phyloP scores from a whole-genome alignment of 2,113 vertebrate genomes.

The Myodes glareolus region DNA sequence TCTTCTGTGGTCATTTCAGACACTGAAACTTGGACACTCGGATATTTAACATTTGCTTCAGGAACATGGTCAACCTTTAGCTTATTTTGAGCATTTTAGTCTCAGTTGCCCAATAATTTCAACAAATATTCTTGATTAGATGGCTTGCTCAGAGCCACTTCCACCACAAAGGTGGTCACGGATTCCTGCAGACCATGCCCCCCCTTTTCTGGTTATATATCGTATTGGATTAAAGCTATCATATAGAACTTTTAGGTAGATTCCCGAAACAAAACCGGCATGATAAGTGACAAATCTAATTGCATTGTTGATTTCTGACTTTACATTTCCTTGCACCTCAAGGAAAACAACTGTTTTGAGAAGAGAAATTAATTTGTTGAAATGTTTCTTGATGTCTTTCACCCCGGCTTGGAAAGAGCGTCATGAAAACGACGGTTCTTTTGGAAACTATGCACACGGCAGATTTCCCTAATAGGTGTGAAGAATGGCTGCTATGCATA shows the following conservation, averaged over 20 bases:
- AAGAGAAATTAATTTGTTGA: constrained; percentile 48
- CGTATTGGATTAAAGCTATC: neutral
- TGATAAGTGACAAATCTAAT: neutral
- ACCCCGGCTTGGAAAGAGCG: constrained; percentile 60
- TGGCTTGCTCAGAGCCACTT: neutral
- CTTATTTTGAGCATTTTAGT: constrained; percentile 53
- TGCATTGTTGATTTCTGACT: constrained; percentile 46
- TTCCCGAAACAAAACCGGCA: constrained; percentile 12
- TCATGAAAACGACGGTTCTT: constrained; percentile 64
- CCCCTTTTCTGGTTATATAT: neutral
- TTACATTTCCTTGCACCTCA: neutral
- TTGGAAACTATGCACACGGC: constrained; percentile 78
- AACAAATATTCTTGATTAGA: constrained; percentile 24
- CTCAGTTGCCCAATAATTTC: constrained; percentile 25
- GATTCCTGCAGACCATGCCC: neutral
- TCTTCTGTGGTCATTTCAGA: constrained; percentile 33
- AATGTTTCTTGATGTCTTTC: constrained; percentile 60
- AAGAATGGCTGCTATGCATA: constrained; percentile 83
- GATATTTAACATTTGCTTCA: constrained; percentile 21
- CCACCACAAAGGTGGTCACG: neutral
- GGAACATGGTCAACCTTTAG: neutral
- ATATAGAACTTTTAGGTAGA: neutral
- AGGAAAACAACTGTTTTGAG: neutral
- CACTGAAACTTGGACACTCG: neutral
- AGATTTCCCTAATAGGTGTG: constrained; percentile 83